Percentiles rank a stretch among this genome's conserved stretches.
These are phyloP conservation scores for Chaetodon trifasciatus DNA, from an alignment of 2,797 vertebrate species.

Conservation along the genomic window DNA sequence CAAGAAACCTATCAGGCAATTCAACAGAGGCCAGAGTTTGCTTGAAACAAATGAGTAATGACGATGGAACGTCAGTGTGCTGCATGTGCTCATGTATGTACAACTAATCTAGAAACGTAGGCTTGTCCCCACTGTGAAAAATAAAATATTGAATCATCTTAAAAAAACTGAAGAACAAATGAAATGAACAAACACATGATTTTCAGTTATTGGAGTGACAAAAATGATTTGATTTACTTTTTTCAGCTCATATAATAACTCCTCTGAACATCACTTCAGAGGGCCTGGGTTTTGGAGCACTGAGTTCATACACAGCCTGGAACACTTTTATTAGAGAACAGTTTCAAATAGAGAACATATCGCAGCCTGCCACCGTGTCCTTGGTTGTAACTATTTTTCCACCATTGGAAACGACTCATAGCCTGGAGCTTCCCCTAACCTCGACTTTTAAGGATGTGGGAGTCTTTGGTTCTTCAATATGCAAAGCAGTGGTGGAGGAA, in stretches of 20 bases:
- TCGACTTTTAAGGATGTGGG: neutral
- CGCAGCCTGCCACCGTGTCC: too few species aligned
- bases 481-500: too few species aligned
- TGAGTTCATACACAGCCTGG: neutral
- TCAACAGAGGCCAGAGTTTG: neutral
- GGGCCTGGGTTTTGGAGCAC: neutral
- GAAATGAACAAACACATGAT: too few species aligned
- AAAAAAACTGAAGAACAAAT: too few species aligned
- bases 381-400: neutral
- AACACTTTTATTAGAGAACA: neutral
- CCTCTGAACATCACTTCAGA: neutral
- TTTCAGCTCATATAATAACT: neutral
- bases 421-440: neutral
- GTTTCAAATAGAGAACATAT: neutral
- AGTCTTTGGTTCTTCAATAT: neutral
- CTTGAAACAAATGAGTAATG: neutral
- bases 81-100: neutral
- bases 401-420: too few species aligned
- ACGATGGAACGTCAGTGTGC: neutral
- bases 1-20: neutral
- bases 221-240: too few species aligned
- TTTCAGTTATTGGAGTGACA: too few species aligned
- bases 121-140: too few species aligned
- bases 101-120: slow-evolving; percentile 7
- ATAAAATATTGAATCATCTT: too few species aligned